Evolutionary conservation across 2,888 invertebrate species (phyloP), one percentile per base, ranked within the genome.

Genomic region (Tetranychus piercei): DNA sequence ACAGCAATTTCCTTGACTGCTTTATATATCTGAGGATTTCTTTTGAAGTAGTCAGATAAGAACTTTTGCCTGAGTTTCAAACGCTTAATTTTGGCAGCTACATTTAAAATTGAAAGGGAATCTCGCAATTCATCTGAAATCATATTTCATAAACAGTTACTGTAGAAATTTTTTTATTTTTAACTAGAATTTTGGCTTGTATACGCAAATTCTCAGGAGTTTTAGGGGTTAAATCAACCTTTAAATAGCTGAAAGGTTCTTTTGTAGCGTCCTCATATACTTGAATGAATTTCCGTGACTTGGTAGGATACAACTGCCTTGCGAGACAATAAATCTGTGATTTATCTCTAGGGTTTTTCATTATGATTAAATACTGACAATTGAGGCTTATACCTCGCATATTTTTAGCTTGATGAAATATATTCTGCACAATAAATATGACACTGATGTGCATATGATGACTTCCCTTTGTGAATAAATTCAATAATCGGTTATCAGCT

Each of bases 401-500:
- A n/a, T 74, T n/a, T 43, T 67, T 71, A 5, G 45, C 67, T 65
- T 76, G 73, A 15, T 75, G 67, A 22, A 76, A 76, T n/a, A 75
- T 65, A 44, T 75, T 75, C 72, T 76, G 76, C 1, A 72, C 71
- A 22, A 76, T 72, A 69, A 75, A 75, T 3, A 76, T 72, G 18
- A 76, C 43, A 72, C 74, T 75, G 8, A 74, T 34, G 45, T 76
- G 75, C 22, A 73, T n/a, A 73, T 75, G 74, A 73, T 76, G 76
- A n/a, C 45, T 72, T 8, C 74, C 75, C 43, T 55, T 74, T 43
- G 76, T 76, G 22, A 76, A 76, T 55, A 76, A 70, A 65, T 75
- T n/a, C 6, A 45, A 66, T 15, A 74, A 44, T 2, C 64, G 3
- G 11, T 45, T 65, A 65, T 76, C 66, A 7, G n/a, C 18, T 22